A percentile compares a stretch with the other conserved stretches of the same genome.
These are phyloP conservation scores for Opisthograptis luteolata DNA, from an alignment of 2,888 invertebrate genomes.

Conservation along the genomic window DNA sequence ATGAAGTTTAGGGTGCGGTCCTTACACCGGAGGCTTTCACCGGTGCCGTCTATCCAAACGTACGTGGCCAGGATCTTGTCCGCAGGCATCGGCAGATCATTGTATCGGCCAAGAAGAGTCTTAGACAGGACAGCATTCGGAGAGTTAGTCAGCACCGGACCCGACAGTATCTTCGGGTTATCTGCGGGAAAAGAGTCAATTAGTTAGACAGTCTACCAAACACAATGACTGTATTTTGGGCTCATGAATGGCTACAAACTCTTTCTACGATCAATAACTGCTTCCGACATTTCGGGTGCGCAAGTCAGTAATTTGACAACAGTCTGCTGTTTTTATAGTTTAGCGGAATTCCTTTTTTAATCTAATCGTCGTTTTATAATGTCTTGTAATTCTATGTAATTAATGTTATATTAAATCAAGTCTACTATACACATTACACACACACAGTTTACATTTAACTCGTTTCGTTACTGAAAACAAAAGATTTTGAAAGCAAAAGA, in stretches of 20 bases:
- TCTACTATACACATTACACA: too few relatives aligned
- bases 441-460: too few relatives aligned
- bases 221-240: neutral
- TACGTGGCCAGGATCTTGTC: slow-evolving; percentile 93
- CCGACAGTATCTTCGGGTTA: slow-evolving; percentile 78
- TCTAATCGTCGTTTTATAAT: too few relatives aligned
- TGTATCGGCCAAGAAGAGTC: slow-evolving; percentile 88
- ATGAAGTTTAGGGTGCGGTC: slow-evolving; percentile 93
- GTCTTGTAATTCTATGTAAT: too few relatives aligned
- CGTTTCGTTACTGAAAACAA: slow-evolving; percentile 10
- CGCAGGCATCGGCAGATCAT: slow-evolving; percentile 90
- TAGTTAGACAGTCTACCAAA: neutral
- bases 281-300: slow-evolving; percentile 35
- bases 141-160: slow-evolving; percentile 85
- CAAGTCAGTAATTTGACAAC: slow-evolving; percentile 19
- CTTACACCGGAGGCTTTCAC: slow-evolving; percentile 94
- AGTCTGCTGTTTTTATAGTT: slow-evolving; percentile 1
- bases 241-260: slow-evolving; percentile 37
- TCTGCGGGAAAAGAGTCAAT: slow-evolving; percentile 49
- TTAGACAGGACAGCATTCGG: slow-evolving; percentile 94
- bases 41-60: slow-evolving; percentile 97
- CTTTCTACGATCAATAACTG: slow-evolving; percentile 42
- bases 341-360: neutral
- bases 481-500: slow-evolving; percentile 12
- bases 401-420: too few relatives aligned